Conservation (phyloP, 2,888 invertebrate species). For the Drepana falcataria region DNA sequence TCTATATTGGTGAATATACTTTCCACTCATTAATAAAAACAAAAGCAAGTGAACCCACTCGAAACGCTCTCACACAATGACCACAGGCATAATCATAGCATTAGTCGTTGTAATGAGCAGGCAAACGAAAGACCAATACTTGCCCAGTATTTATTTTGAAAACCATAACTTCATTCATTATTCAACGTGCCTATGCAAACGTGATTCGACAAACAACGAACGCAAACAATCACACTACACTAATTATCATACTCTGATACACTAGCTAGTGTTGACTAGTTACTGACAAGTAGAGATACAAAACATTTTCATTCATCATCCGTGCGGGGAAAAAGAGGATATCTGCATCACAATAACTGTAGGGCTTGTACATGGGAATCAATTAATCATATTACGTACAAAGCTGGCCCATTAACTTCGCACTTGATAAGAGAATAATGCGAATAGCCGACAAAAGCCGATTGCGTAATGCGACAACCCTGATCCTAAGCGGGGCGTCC, state of each 20-base stretch:
- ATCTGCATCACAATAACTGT: slow-evolving; percentile 68
- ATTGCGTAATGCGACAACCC: slow-evolving; percentile 61
- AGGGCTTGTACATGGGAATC: slow-evolving; percentile 59
- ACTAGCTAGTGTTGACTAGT: slow-evolving; percentile 9
- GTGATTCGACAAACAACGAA: slow-evolving; percentile 20
- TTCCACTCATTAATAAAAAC: not conserved
- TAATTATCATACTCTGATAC: slow-evolving; percentile 43
- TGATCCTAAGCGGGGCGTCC: slow-evolving; percentile 35
- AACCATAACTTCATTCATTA: slow-evolving; percentile 30
- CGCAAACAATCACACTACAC: slow-evolving; percentile 28
- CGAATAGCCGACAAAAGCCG: slow-evolving; percentile 63
- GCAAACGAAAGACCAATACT: slow-evolving; percentile 8
- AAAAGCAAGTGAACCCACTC: slow-evolving; percentile 2
- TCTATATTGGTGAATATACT: no score
- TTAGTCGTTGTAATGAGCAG: not conserved
- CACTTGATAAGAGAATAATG: slow-evolving; percentile 76
- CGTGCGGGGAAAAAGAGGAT: slow-evolving; percentile 66
- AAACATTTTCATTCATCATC: slow-evolving; percentile 53
- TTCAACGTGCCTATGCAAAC: slow-evolving; percentile 26
- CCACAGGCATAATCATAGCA: not conserved
- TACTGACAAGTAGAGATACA: slow-evolving; percentile 28
- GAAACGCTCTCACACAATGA: not conserved
- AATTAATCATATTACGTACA: slow-evolving; percentile 75
- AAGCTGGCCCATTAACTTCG: slow-evolving; percentile 75
- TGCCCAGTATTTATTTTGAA: slow-evolving; percentile 20